Percentiles rank a stretch among this genome's conserved stretches.
Evolutionary conservation across 2,113 vertebrate species (phyloP).

Genomic region (Morone saxatilis): DNA sequence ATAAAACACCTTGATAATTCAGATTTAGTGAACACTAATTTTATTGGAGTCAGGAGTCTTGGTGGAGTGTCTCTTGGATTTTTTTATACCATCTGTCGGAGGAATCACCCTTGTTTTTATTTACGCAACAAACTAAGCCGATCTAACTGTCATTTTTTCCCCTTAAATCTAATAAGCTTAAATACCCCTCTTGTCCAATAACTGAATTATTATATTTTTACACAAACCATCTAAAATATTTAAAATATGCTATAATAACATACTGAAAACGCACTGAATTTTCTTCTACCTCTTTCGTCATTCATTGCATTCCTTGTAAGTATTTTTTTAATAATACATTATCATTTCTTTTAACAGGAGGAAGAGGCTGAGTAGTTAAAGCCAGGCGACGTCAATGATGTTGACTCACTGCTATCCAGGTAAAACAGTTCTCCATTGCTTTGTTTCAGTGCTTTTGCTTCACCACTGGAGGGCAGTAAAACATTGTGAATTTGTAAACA

Average conservation of each 20-base stretch:
- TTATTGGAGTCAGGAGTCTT: no score
- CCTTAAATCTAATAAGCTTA: constrained; percentile 11
- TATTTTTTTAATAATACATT: constrained; percentile 3
- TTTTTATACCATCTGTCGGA: constrained; percentile 1
- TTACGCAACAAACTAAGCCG: constrained; percentile 30
- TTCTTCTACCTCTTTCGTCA: not conserved
- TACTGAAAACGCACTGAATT: not conserved
- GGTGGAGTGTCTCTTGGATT: not conserved
- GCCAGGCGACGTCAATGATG: constrained; percentile 13
- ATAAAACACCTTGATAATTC: not conserved
- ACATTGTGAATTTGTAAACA: constrained; percentile 15
- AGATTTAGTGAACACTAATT: not conserved
- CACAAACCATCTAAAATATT: not conserved
- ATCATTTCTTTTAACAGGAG: constrained; percentile 66
- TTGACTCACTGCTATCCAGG: constrained; percentile 61
- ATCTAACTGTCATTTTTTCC: constrained; percentile 21
- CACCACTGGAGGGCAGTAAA: constrained; percentile 73
- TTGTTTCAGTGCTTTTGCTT: not conserved
- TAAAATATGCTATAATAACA: not conserved
- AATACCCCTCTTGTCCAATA: not conserved
- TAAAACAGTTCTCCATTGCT: constrained; percentile 31
- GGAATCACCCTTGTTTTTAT: not conserved
- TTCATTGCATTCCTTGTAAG: not conserved
- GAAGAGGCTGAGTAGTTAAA: constrained; percentile 75
- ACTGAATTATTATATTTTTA: not conserved